Evolutionary conservation across 2,888 invertebrate species (phyloP).

Genomic region (Entomobrya proxima): DNA sequence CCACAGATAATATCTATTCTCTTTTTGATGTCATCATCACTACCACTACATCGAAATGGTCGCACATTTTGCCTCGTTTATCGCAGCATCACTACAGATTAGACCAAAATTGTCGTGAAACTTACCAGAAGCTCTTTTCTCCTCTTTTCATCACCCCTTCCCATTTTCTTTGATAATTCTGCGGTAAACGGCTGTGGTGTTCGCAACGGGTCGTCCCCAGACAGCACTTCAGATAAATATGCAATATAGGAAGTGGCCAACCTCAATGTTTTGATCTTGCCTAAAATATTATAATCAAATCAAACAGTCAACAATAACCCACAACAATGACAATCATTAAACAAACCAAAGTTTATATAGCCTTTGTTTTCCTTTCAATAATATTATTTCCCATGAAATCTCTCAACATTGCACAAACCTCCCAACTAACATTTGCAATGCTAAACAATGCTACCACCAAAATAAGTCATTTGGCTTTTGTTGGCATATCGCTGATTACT

Average conservation of each 20-base stretch:
- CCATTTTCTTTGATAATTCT: slow-evolving; percentile 79
- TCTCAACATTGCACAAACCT: too few species aligned
- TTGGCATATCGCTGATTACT: background rate
- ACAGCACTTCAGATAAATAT: slow-evolving; percentile 92
- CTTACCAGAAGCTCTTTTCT: slow-evolving; percentile 74
- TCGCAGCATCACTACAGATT: slow-evolving; percentile 23
- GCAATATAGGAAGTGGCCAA: slow-evolving; percentile 95
- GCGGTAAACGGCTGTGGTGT: slow-evolving; percentile 89
- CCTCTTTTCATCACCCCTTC: slow-evolving; percentile 74
- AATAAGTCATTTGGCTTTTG: background rate
- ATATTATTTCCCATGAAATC: too few species aligned
- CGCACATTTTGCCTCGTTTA: background rate
- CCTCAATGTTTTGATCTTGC: slow-evolving; percentile 93
- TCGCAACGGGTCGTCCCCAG: slow-evolving; percentile 86
- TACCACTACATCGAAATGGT: background rate
- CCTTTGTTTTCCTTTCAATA: background rate
- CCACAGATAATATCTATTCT: too few species aligned
- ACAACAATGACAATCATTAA: background rate
- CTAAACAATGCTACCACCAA: too few species aligned
- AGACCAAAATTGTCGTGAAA: slow-evolving; percentile 37
- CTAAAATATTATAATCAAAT: slow-evolving; percentile 57
- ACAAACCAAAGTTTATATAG: slow-evolving; percentile 46
- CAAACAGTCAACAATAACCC: background rate
- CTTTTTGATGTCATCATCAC: too few species aligned
- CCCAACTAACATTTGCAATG: too few species aligned